Percentiles rank a stretch among this genome's conserved stretches.
These are phyloP conservation scores for Rhinophrynus dorsalis DNA, from an alignment of 2,797 vertebrate genomes.

Conservation along the genomic window DNA sequence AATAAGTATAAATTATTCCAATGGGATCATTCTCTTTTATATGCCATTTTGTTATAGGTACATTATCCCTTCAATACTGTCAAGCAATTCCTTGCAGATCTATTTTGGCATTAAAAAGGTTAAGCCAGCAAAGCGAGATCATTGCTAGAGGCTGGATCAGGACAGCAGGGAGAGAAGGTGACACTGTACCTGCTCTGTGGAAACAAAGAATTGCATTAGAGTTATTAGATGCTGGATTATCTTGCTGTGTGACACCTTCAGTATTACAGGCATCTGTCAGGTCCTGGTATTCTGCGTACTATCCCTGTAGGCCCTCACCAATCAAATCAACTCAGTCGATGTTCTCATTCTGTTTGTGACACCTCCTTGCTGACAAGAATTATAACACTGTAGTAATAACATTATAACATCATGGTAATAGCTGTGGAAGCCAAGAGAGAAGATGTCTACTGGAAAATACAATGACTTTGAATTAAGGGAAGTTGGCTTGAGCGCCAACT, in stretches of 20 bases:
- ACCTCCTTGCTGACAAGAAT: conserved; percentile 37
- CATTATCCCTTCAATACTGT: too few species aligned
- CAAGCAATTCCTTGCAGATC: too few species aligned
- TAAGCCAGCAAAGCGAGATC: background rate
- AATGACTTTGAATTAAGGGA: conserved; percentile 17
- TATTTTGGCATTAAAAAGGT: background rate
- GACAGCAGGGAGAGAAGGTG: conserved; percentile 44
- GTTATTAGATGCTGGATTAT: conserved; percentile 46
- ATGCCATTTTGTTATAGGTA: too few species aligned
- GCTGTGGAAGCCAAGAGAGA: conserved; percentile 7
- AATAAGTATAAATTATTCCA: too few species aligned
- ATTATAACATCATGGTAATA: conserved; percentile 37
- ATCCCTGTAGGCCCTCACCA: conserved; percentile 42
- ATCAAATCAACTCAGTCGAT: conserved; percentile 42
- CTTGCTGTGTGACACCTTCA: conserved; percentile 23
- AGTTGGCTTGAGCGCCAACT: background rate
- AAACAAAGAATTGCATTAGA: conserved; percentile 46
- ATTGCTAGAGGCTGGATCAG: conserved; percentile 22
- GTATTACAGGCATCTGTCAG: conserved; percentile 46
- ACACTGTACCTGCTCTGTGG: conserved; percentile 24
- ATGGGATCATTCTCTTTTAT: too few species aligned
- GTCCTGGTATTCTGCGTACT: conserved; percentile 5
- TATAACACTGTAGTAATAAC: conserved; percentile 24
- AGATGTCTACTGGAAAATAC: conserved; percentile 9
- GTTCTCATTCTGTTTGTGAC: conserved; percentile 18